Evolutionary conservation across 2,888 invertebrate species (phyloP).

Genomic region (Sepioteuthis lessoniana): DNA sequence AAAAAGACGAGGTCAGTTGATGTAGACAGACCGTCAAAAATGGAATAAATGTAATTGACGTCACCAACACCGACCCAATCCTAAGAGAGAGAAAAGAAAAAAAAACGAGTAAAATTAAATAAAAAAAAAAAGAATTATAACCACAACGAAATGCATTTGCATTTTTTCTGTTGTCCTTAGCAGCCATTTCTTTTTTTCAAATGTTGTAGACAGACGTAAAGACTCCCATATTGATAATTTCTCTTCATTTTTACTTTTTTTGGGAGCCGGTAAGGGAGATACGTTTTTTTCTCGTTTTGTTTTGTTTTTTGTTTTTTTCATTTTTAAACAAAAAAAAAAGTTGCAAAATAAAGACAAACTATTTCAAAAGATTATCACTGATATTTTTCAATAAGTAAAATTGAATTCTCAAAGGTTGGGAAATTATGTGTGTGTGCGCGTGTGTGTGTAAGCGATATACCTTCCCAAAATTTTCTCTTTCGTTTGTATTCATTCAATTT

Average conservation of each 20-base stretch:
- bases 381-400: neutral
- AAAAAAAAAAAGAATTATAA: neutral
- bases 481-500: neutral
- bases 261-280: neutral
- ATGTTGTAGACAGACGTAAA: neutral
- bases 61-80: neutral
- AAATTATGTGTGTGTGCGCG: too few species aligned
- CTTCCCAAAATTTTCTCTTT: neutral
- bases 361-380: neutral
- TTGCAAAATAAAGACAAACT: too few species aligned
- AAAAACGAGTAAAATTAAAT: neutral
- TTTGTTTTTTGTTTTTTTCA: neutral
- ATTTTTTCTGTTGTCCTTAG: neutral
- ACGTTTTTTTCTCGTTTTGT: neutral
- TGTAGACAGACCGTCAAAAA: neutral
- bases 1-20: neutral
- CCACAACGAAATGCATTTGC: neutral
- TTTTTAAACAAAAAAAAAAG: too few species aligned
- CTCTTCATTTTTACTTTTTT: neutral
- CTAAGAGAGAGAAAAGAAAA: neutral
- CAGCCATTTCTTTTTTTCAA: neutral
- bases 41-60: constrained; percentile 5
- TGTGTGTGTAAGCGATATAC: neutral
- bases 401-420: neutral
- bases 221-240: neutral